Evolutionary conservation across 2,113 vertebrate species (phyloP).

Genomic region (Xiphophorus couchianus): DNA sequence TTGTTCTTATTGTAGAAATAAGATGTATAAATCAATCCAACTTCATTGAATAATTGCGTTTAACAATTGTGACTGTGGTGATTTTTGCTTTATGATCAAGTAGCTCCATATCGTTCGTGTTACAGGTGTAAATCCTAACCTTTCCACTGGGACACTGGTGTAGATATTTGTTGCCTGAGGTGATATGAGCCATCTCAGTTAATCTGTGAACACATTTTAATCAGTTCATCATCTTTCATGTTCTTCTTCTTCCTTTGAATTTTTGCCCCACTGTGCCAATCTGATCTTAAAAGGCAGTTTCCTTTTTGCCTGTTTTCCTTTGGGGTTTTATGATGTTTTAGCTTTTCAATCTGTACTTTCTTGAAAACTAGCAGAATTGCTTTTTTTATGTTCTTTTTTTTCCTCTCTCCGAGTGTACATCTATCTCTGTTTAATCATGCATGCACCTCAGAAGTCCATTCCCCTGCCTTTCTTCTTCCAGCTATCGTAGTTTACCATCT

Average conservation of each 20-base stretch:
- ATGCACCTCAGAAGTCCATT: conserved; percentile 46
- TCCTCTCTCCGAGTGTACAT: conserved; percentile 14
- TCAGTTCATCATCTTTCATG: conserved; percentile 23
- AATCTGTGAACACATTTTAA: conserved; percentile 16
- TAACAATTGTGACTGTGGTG: neutral
- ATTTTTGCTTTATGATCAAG: neutral
- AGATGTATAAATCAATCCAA: neutral
- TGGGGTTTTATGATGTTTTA: conserved; percentile 14
- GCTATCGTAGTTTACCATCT: conserved; percentile 27
- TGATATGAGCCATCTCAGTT: neutral
- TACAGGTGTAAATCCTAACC: neutral
- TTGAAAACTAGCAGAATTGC: conserved; percentile 34
- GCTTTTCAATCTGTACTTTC: conserved; percentile 31
- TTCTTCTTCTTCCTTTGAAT: conserved; percentile 16
- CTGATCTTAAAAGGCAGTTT: conserved; percentile 30
- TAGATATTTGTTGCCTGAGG: conserved; percentile 10
- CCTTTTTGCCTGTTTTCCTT: conserved; percentile 30
- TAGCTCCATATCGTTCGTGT: neutral
- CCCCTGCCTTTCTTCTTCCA: conserved; percentile 8
- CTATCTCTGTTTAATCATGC: conserved; percentile 52
- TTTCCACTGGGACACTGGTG: neutral
- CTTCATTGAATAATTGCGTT: neutral
- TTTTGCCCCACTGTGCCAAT: conserved; percentile 20
- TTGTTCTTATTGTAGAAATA: too few species aligned
- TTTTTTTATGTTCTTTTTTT: conserved; percentile 34